Evolutionary conservation across 2,113 vertebrate species (phyloP).

Genomic region (Ariopsis seemanni): DNA sequence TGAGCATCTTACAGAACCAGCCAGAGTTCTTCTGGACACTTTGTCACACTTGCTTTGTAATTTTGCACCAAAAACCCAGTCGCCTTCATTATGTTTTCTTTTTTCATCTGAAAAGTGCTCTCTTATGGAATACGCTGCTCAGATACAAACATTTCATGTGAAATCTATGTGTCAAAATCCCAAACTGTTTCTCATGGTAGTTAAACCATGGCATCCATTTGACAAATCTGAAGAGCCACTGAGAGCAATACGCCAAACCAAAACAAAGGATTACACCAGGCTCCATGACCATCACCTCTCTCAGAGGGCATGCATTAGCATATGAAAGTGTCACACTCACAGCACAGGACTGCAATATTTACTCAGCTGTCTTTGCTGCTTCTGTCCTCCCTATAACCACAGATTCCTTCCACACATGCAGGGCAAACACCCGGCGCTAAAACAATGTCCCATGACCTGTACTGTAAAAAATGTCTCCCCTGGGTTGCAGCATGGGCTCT

Average conservation of each 20-base stretch:
- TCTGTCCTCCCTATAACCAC: slow-evolving; percentile 35
- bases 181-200: neutral
- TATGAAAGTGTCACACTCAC: slow-evolving; percentile 49
- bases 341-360: slow-evolving; percentile 50
- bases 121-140: too few relatives aligned
- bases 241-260: slow-evolving; percentile 33
- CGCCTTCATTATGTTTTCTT: too few relatives aligned
- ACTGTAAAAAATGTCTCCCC: slow-evolving; percentile 50
- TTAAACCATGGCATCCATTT: slow-evolving; percentile 31
- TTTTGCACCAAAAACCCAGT: too few relatives aligned
- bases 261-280: slow-evolving; percentile 38
- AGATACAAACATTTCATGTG: too few relatives aligned
- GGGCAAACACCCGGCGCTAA: slow-evolving; percentile 32
- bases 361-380: slow-evolving; percentile 46
- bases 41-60: too few relatives aligned
- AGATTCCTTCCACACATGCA: slow-evolving; percentile 49
- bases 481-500: slow-evolving; percentile 45
- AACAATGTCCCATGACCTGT: slow-evolving; percentile 46
- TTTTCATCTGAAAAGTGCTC: too few relatives aligned
- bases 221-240: slow-evolving; percentile 21
- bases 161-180: neutral
- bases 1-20: too few relatives aligned
- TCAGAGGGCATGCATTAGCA: slow-evolving; percentile 46
- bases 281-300: slow-evolving; percentile 32
- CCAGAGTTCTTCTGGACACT: too few relatives aligned